These are phyloP conservation scores for Epistrophe grossulariae DNA, from an alignment of 2,888 invertebrate genomes.

Conservation along the genomic window DNA sequence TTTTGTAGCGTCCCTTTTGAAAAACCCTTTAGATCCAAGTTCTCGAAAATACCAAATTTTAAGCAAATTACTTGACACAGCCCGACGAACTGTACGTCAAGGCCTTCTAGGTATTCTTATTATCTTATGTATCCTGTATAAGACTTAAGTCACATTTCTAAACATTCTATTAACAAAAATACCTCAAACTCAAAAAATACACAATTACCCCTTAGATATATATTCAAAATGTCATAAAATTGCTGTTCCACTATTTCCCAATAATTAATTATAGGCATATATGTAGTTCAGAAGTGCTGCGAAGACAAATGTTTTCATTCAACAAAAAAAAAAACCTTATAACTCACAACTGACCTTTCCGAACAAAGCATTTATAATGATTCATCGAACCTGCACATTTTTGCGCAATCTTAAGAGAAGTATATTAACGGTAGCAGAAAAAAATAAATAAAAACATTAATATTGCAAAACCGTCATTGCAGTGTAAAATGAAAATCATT, in stretches of 20 bases:
- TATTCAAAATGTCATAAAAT: neutral
- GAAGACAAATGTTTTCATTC: neutral
- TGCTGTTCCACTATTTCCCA: neutral
- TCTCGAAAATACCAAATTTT: no score
- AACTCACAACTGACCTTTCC: neutral
- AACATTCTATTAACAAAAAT: no score
- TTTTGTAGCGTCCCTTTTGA: no score
- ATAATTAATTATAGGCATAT: no score
- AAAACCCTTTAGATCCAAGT: no score
- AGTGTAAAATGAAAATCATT: constrained; percentile 32
- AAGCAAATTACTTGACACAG: no score
- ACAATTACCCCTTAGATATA: neutral
- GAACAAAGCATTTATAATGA: constrained; percentile 9
- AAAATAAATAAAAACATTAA: constrained; percentile 1
- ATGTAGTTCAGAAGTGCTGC: neutral
- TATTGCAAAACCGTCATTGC: constrained; percentile 26
- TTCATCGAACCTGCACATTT: constrained; percentile 10
- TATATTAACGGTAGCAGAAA: neutral
- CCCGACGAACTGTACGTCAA: no score
- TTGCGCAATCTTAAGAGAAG: neutral
- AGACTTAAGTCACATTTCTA: no score
- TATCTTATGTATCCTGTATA: no score
- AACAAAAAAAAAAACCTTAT: no score
- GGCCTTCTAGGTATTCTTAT: no score
- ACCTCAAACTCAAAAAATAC: no score